phyloP scores from a whole-genome alignment of 2,888 invertebrate species.

The Papilio protenor region DNA sequence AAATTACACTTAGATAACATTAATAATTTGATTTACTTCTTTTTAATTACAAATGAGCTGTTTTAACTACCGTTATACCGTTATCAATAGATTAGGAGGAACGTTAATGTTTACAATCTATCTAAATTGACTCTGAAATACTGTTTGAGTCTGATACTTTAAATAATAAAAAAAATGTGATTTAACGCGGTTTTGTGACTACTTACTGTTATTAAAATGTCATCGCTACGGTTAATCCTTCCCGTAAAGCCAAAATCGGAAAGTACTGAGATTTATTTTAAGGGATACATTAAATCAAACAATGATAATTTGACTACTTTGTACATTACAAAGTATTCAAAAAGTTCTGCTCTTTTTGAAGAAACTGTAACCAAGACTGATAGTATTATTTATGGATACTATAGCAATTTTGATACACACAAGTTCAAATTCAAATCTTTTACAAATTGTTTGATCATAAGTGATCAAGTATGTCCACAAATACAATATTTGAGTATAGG shows the following conservation, averaged over 20 bases:
- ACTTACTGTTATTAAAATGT: slow-evolving; percentile 43
- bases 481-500: slow-evolving; percentile 60
- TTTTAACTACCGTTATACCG: not conserved
- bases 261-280: slow-evolving; percentile 58
- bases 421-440: slow-evolving; percentile 41
- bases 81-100: not conserved
- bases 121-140: not conserved
- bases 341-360: slow-evolving; percentile 47
- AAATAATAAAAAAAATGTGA: not conserved
- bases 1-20: not conserved
- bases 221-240: slow-evolving; percentile 59
- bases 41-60: not conserved
- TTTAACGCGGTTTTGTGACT: not conserved
- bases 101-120: not conserved
- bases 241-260: slow-evolving; percentile 54
- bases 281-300: slow-evolving; percentile 57
- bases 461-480: slow-evolving; percentile 48
- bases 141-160: not conserved
- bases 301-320: slow-evolving; percentile 56
- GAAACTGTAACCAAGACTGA: slow-evolving; percentile 47
- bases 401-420: slow-evolving; percentile 48
- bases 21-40: not conserved
- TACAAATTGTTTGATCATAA: slow-evolving; percentile 56
- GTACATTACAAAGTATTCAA: slow-evolving; percentile 62
- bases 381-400: slow-evolving; percentile 61